These are phyloP conservation scores for Lanius ludovicianus DNA, from an alignment of 2,113 vertebrate genomes.

Conservation along the genomic window DNA sequence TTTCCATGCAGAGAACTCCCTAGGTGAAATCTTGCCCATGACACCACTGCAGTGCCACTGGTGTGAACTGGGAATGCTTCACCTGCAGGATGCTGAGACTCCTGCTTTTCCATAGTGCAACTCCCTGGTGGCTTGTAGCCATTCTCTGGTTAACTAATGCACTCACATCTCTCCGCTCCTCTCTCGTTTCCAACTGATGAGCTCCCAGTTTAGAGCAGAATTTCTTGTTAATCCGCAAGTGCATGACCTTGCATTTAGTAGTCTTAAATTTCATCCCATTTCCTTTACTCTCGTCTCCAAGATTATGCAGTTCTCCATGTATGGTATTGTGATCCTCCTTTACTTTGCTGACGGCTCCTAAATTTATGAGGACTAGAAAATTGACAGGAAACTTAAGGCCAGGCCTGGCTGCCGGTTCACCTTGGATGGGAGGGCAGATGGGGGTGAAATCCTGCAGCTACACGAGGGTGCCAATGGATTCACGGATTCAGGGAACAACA, in stretches of 20 bases:
- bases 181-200: slow-evolving; percentile 57
- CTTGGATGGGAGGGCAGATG: not conserved
- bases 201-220: slow-evolving; percentile 65
- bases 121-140: not conserved
- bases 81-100: not conserved
- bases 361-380: slow-evolving; percentile 56
- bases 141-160: slow-evolving; percentile 39
- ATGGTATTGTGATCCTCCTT: slow-evolving; percentile 65
- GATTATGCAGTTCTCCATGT: slow-evolving; percentile 65
- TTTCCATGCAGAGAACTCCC: not conserved
- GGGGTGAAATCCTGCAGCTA: not conserved
- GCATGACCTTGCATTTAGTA: slow-evolving; percentile 71
- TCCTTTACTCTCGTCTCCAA: slow-evolving; percentile 61
- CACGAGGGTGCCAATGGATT: rapidly evolving
- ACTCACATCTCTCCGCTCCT: slow-evolving; percentile 47
- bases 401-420: not conserved
- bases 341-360: slow-evolving; percentile 64
- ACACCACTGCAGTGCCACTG: not conserved
- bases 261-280: slow-evolving; percentile 70
- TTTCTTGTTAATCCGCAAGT: slow-evolving; percentile 69
- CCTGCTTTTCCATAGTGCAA: not conserved
- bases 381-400: slow-evolving; percentile 30
- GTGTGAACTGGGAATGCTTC: not conserved
- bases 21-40: not conserved
- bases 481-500: not conserved